Base-by-base conservation (phyloP, 2,113 vertebrate species). In the Hemiscyllium ocellatum region DNA sequence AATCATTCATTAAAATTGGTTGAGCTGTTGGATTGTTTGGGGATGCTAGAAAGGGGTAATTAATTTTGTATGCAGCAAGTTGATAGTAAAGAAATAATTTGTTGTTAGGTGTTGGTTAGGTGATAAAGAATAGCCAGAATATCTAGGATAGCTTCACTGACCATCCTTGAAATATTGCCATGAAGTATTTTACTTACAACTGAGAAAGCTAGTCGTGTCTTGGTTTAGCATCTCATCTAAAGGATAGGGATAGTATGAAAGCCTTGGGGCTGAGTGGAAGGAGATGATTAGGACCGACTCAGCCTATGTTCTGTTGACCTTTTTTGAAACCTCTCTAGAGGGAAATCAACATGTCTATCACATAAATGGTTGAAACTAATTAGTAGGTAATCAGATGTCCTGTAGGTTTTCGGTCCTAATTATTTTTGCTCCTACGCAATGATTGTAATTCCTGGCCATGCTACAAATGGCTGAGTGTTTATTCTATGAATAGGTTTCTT, bases 281-380 rank as follows among this genome's bases (percentile, higher is more conserved):
- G 89, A 93, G 61, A 17, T 20, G 33, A 37, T 37, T 20, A 66
- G 19, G 80, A 47, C 80, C 1, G 66, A 66, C 17, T 61, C 22
- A n/a, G 61, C 61, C 20, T n/a, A 66, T 68, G 61, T 93, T 37
- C 89, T 66, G 89, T 17, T 65, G 65, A 93, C 61, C 87, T 91
- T 56, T n/a, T 33, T 91, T n/a, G 65, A 37, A 68, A 93, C 33
- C 33, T 66, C n/a, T 66, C 89, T 61, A 66, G 37, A 93, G 89
- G 4, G 89, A n/a, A 65, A 93, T 93, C 61, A 93, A 93, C 61
- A 93, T 93, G 89, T 93, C 89, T 93, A 61, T 93, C 89, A 93
- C 89, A 93, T 68, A 93, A 93, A 93, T 93, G 89, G 89, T 24
- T n/a, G 89, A 93, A 93, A 93, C 61, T 93, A 93, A 93, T 93